A percentile compares a stretch with the other conserved stretches of the same genome.
These are phyloP conservation scores for Diadegma fenestrale DNA, from an alignment of 2,888 invertebrate genomes.

Conservation along the genomic window DNA sequence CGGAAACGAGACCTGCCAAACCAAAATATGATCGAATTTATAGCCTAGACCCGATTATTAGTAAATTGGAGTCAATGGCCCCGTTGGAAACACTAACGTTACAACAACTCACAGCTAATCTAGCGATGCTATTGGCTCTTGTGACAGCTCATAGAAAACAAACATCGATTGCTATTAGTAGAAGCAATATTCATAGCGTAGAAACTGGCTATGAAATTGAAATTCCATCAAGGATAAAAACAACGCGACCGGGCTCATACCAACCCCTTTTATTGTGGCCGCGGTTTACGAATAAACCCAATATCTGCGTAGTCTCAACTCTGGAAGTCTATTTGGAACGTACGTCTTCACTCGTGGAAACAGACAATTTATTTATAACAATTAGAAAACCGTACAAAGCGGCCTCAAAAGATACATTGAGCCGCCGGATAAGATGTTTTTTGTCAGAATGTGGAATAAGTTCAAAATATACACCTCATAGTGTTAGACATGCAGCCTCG, in stretches of 20 bases:
- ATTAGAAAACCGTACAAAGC: slow-evolving; percentile 23
- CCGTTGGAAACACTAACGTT: slow-evolving; percentile 49
- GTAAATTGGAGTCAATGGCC: slow-evolving; percentile 26
- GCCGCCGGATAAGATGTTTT: slow-evolving; percentile 42
- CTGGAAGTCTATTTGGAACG: slow-evolving; percentile 27
- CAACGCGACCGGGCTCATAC: slow-evolving; percentile 30
- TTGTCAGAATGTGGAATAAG: slow-evolving; percentile 28
- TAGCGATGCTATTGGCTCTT: slow-evolving; percentile 60
- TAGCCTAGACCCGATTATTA: slow-evolving; percentile 54
- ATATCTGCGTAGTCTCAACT: slow-evolving; percentile 41
- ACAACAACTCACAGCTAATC: slow-evolving; percentile 43
- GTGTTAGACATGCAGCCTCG: slow-evolving; percentile 54
- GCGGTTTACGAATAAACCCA: slow-evolving; percentile 30
- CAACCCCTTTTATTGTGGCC: slow-evolving; percentile 37
- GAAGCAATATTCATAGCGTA: slow-evolving; percentile 50
- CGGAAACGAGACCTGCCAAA: slow-evolving; percentile 53
- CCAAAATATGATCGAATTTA: slow-evolving; percentile 66
- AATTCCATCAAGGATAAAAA: slow-evolving; percentile 35
- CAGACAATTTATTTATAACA: slow-evolving; percentile 31
- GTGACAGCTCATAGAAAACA: slow-evolving; percentile 67
- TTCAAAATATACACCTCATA: slow-evolving; percentile 43
- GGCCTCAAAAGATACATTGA: slow-evolving; percentile 36
- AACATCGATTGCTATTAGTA: slow-evolving; percentile 60
- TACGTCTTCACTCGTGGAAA: slow-evolving; percentile 11
- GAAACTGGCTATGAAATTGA: slow-evolving; percentile 54